Percentiles rank a stretch among this genome's conserved stretches.
phyloP scores from a whole-genome alignment of 2,888 invertebrate genomes.

The Athalia cordata region DNA sequence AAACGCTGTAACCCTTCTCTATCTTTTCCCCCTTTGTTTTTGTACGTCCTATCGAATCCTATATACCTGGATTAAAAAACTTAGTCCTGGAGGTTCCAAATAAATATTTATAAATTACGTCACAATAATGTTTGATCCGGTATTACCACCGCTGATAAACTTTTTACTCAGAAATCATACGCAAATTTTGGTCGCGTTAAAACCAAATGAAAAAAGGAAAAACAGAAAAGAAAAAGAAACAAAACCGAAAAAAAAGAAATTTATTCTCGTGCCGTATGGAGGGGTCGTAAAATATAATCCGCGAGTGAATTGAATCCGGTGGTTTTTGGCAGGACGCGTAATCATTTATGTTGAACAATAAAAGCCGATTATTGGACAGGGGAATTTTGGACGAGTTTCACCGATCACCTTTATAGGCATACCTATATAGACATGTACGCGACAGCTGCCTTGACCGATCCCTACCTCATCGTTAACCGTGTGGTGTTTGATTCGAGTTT shows the following conservation, averaged over 20 bases:
- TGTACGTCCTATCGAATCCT: background rate
- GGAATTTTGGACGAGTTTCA: constrained; percentile 14
- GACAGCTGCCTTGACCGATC: constrained; percentile 33
- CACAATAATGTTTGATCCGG: no score
- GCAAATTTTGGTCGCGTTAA: no score
- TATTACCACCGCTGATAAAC: no score
- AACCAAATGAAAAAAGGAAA: no score
- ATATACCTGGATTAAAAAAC: background rate
- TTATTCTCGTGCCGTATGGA: background rate
- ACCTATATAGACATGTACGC: background rate
- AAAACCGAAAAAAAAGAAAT: background rate
- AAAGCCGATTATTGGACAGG: constrained; percentile 15
- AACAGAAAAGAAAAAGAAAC: no score
- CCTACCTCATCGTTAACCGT: constrained; percentile 1
- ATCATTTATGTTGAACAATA: constrained; percentile 12
- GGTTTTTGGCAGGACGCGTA: constrained; percentile 19
- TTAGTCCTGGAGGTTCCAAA: no score
- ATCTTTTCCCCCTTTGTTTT: background rate
- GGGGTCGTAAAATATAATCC: constrained; percentile 6
- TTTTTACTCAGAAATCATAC: no score
- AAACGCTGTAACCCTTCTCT: background rate
- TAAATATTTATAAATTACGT: no score
- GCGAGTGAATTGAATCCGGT: constrained; percentile 18
- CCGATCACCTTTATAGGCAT: constrained; percentile 1
- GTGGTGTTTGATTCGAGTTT: background rate